These are phyloP conservation scores for Diarsia brunnea DNA, from an alignment of 2,888 invertebrate species.

Conservation along the genomic window DNA sequence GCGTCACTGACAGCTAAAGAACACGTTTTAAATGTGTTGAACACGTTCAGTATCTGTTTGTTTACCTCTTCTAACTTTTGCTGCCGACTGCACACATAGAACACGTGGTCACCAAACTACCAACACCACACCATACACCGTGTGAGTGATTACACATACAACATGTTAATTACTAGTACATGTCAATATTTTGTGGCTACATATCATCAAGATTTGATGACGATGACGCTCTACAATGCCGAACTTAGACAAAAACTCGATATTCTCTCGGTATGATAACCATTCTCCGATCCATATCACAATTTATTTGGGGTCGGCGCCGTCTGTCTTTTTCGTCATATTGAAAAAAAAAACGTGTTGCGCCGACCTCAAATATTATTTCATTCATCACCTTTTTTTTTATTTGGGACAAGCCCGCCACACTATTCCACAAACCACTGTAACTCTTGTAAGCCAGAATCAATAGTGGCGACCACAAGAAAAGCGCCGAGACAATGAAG, in stretches of 20 bases:
- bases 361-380: too few species aligned
- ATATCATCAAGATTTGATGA: too few species aligned
- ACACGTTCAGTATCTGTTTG: not conserved
- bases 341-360: too few species aligned
- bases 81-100: constrained; percentile 45
- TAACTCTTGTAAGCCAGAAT: too few species aligned
- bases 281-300: not conserved
- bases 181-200: constrained; percentile 30
- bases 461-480: too few species aligned
- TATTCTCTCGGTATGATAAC: not conserved
- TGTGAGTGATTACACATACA: constrained; percentile 75
- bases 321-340: too few species aligned
- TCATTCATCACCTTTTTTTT: too few species aligned
- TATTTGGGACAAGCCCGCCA: too few species aligned
- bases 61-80: constrained; percentile 3
- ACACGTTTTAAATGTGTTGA: not conserved
- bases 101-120: constrained; percentile 68
- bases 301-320: too few species aligned
- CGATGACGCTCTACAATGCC: not conserved
- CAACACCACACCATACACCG: constrained; percentile 67
- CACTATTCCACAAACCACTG: too few species aligned
- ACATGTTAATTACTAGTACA: constrained; percentile 49
- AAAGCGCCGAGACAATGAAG: too few species aligned
- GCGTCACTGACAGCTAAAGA: not conserved
- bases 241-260: not conserved